A percentile compares a stretch with the other conserved stretches of the same genome.
Evolutionary conservation across 2,113 vertebrate species (phyloP).

Genomic region (Alosa alosa): DNA sequence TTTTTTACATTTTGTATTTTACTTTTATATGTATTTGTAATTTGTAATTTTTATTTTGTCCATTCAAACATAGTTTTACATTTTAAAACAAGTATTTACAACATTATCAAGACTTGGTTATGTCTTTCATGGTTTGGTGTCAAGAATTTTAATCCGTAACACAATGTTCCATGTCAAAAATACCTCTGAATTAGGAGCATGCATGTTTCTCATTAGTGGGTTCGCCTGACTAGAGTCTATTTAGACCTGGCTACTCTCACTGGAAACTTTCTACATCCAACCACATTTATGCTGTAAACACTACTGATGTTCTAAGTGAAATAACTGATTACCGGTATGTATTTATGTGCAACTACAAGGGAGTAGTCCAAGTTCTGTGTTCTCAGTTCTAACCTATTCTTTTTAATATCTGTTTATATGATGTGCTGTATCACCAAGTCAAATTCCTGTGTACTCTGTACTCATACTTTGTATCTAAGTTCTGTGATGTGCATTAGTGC

Average conservation of each 20-base stretch:
- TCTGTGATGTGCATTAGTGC: not conserved
- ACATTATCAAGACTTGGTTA: not conserved
- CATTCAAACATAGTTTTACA: too few species aligned
- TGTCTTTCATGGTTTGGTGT: not conserved
- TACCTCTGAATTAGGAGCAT: conserved; percentile 18
- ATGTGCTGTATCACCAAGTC: too few species aligned
- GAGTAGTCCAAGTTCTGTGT: not conserved
- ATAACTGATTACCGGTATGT: too few species aligned
- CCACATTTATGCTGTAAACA: not conserved
- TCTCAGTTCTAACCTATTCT: too few species aligned
- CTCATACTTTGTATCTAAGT: too few species aligned
- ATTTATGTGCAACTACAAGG: not conserved
- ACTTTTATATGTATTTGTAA: not conserved
- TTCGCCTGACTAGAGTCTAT: conserved; percentile 40
- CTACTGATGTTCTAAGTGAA: not conserved
- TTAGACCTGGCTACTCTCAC: conserved; percentile 38
- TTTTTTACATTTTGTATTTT: too few species aligned
- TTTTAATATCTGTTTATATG: too few species aligned
- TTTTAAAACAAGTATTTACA: not conserved
- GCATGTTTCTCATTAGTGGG: conserved; percentile 19
- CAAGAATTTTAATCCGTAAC: not conserved
- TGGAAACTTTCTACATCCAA: not conserved
- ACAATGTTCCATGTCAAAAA: conserved; percentile 17
- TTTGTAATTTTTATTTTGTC: not conserved
- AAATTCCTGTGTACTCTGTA: too few species aligned